Percentiles rank a stretch among this genome's conserved stretches.
Evolutionary conservation across 2,888 invertebrate species (phyloP).

Genomic region (Melolontha melolontha): DNA sequence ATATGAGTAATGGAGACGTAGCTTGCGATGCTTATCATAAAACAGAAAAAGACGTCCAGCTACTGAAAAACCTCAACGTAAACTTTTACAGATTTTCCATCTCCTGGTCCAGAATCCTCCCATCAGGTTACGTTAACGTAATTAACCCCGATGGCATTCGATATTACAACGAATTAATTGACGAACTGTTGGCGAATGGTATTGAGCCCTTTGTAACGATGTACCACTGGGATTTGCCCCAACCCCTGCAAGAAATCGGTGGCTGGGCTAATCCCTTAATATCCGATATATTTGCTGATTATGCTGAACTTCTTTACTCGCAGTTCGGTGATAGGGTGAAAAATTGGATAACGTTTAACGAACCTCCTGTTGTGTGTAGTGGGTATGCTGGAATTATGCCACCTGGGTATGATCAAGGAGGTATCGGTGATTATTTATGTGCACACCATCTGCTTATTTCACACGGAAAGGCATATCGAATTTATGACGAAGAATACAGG

Average conservation of each 20-base stretch:
- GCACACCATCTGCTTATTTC: slow-evolving; percentile 74
- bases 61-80: slow-evolving; percentile 70
- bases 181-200: slow-evolving; percentile 68
- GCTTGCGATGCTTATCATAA: slow-evolving; percentile 77
- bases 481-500: slow-evolving; percentile 69
- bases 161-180: slow-evolving; percentile 74
- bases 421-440: slow-evolving; percentile 72
- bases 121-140: slow-evolving; percentile 68
- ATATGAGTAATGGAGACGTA: slow-evolving; percentile 71
- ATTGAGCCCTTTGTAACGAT: slow-evolving; percentile 72
- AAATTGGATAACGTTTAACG: slow-evolving; percentile 49
- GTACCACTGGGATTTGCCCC: slow-evolving; percentile 77
- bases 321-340: slow-evolving; percentile 63
- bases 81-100: slow-evolving; percentile 72
- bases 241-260: slow-evolving; percentile 69
- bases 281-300: slow-evolving; percentile 72
- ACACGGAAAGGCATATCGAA: slow-evolving; percentile 73
- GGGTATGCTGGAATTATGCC: slow-evolving; percentile 59
- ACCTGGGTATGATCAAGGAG: slow-evolving; percentile 66
- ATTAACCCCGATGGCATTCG: slow-evolving; percentile 72
- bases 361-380: slow-evolving; percentile 47
- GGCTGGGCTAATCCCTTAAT: slow-evolving; percentile 75
- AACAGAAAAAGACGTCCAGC: slow-evolving; percentile 71
- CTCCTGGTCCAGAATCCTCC: slow-evolving; percentile 77
- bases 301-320: slow-evolving; percentile 68